Evolutionary conservation across 2,113 vertebrate species (phyloP), one percentile per base, ranked within the genome.

Genomic region (Girardinichthys multiradiatus): DNA sequence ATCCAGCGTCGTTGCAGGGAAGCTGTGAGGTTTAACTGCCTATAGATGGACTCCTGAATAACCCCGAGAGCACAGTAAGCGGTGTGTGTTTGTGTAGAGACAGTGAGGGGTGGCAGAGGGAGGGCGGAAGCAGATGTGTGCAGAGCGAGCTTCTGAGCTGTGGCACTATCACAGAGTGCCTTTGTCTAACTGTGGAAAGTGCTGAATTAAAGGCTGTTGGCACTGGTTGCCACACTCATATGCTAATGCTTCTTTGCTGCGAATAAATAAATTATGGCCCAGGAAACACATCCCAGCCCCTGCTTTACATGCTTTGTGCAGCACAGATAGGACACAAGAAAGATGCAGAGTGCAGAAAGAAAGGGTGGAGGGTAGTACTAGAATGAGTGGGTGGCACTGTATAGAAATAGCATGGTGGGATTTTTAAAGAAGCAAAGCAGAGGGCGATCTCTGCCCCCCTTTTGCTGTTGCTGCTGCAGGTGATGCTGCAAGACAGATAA

Each of bases 111-210:
- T 33, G 64, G 85, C 78, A 76, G 82, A 83, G 48, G 72, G 87
- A 82, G 88, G 86, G 83, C 89, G 90, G 90, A 92, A 92, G 92
- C 92, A 93, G 92, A 93, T 93, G 92, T 87, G 89, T 86, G 87
- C 73, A 85, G 42, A 92, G 87, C 77, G 87, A 78, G 89, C 72
- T 85, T 84, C 72, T 78, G 87, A 90, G 89, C 91, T 75, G 85
- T 86, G 86, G 86, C 83, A 72, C 85, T 68, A 87, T 89, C 90
- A 92, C 87, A 87, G 90, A 81, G 83, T 78, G 76, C 65, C 90
- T 93, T 93, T 93, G 92, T 93, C 84, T 87, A 77, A 70, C 84
- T 31, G 68, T 30, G 2, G 76, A 86, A 83, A 83, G 87, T 67
- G 83, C 79, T 90, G 87, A 93, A 94, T 94, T 92, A 92, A 92